Conservation (phyloP, 2,113 vertebrate species). For the Hylia prasina region DNA sequence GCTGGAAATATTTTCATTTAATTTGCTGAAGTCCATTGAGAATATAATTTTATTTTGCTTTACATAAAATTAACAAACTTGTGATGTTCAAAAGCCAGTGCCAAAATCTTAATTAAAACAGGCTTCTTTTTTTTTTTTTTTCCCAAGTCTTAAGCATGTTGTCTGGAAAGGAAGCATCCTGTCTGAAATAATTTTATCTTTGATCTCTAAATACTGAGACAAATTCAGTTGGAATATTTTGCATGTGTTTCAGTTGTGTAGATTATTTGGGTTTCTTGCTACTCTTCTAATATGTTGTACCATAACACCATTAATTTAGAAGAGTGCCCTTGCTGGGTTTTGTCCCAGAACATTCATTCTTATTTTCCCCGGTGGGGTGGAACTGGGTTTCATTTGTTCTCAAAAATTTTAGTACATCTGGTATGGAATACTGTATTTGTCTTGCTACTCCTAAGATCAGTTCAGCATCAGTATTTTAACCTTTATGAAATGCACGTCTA, state of each 20-base stretch:
- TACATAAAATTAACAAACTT: constrained; percentile 29
- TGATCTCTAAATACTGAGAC: constrained; percentile 35
- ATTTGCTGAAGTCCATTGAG: constrained; percentile 42
- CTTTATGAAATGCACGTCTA: neutral
- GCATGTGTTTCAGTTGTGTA: neutral
- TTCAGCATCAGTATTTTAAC: neutral
- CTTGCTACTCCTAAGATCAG: neutral
- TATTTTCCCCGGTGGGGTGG: neutral
- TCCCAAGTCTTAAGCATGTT: constrained; percentile 10
- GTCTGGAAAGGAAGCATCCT: constrained; percentile 21
- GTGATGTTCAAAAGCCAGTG: constrained; percentile 24
- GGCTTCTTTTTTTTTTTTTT: neutral
- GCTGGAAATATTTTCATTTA: constrained; percentile 60
- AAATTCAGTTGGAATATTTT: constrained; percentile 20
- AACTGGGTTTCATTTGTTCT: neutral
- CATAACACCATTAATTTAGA: neutral
- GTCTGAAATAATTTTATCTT: constrained; percentile 45
- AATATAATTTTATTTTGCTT: constrained; percentile 47
- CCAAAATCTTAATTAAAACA: constrained; percentile 45
- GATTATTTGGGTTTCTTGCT: neutral
- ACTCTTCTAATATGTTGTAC: neutral
- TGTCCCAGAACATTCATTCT: neutral
- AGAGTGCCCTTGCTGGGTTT: neutral
- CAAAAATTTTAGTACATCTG: neutral
- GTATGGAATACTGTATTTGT: neutral